Evolutionary conservation across 1,140 invertebrate genomes (phyloP), one percentile per base, ranked within the genome.

Genomic region (Drosophila cardini): DNA sequence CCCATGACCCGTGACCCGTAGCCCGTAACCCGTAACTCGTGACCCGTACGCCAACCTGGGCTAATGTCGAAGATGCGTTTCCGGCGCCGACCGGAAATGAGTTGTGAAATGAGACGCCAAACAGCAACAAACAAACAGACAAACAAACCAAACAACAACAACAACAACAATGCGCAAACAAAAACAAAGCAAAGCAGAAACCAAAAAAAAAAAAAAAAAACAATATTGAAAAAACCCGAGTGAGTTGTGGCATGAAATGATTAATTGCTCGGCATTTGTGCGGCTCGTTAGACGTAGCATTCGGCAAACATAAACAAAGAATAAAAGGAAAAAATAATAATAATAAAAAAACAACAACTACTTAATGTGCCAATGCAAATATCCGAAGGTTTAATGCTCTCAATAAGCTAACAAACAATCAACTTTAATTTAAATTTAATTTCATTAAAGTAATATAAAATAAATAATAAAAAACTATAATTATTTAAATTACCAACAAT

Each of bases 11-110:
- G 42, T 15, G 36, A 32, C 26, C 8, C 10, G 11, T 5, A 0
- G 8, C 16, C 38, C 16, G 13, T 7, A 3, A 9, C 15, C 13
- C 15, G 2, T 15, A 10, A 13, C 36, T 34, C 52, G 15, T 8
- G 18, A 21, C 69, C 70, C 63, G 70, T 46, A 73, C 63, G 42
- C 36, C 69, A 32, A 61, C 45, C 55, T 73, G 53, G 26, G 15
- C 72, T 74, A 70, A 70, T 77, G 75, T 74, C 72, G 72, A 77
- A 74, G 75, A 76, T 72, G 72, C 72, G 71, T 74, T 77, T 77
- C 75, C 75, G 75, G 71, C 57, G 57, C 64, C 71, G 65, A 72
- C 52, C 75, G 71, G 71, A 70, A 77, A 69, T 73, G 74, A 73
- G 71, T 77, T 77, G 63, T 69, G 75, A 76, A 76, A 76, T 76